Evolutionary conservation across 2,888 invertebrate species (phyloP), one percentile per base, ranked within the genome.

Genomic region (Gasteruption jaculator): DNA sequence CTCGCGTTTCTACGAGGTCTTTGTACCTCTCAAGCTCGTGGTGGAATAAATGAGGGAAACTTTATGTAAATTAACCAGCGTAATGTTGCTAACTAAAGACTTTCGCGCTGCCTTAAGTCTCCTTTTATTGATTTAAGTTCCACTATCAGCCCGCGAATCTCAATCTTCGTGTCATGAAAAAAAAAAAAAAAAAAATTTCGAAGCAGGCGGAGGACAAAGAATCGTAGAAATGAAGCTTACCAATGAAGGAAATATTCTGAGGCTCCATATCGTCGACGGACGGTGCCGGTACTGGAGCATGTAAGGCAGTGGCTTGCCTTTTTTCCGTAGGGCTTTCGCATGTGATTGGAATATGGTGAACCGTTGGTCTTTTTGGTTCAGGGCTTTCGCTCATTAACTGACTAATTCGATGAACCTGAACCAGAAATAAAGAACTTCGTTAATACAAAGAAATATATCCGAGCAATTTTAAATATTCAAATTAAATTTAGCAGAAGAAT

Each of bases 241-340:
- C 91, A 54, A 91, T 91, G 64, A 92, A 92, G 40, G 91, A 91
- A 60, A 92, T 91, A 73, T 87, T 91, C 68, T 92, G 92, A 0
- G 92, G 91, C 58, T 90, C 91, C 91, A 92, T 91, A 63, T 90
- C 90, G 64, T 89, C 90, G 15, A 81, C 81, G 39, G 83, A 80
- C 19, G 82, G 83, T 10, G 81, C 78, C 29, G 83, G 81, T 32
- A 82, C 75, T 2, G 83, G 78, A 7, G 79, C 76, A 48, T 80
- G 81, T 31, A 73, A 52, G 45, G 71, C 54, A 49, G 54, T 58
- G 27, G 42, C 51, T 46, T 60, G 61, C 33, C 67, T 57, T 50
- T 69, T 70, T 18, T 70, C 70, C 16, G 60, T 58, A n/a, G 65
- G 62, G 43, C 61, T 69, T 48, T 69, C 68, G 34, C 65, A 60